phyloP scores from a whole-genome alignment of 2,113 vertebrate genomes.

The Vulpes ferrilata region DNA sequence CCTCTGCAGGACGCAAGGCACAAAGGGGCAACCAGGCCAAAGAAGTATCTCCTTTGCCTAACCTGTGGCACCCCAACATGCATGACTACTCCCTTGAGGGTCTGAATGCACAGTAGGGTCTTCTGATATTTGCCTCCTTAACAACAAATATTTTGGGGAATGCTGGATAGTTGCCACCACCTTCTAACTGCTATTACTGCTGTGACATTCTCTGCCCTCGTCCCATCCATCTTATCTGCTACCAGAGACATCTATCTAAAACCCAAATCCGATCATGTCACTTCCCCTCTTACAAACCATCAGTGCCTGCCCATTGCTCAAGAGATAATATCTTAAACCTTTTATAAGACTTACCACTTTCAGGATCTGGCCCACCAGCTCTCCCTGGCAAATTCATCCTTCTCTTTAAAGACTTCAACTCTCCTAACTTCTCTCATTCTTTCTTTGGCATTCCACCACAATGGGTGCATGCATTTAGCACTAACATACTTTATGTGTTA shows the following conservation, averaged over 20 bases:
- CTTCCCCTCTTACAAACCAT: constrained; percentile 50
- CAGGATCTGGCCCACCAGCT: neutral
- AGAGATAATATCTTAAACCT: constrained; percentile 16
- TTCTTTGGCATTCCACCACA: neutral
- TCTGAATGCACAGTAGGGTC: neutral
- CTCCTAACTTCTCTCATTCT: neutral
- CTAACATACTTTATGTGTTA: neutral
- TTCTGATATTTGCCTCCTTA: neutral
- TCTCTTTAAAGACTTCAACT: neutral
- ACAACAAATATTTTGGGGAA: neutral
- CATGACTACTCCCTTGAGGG: neutral
- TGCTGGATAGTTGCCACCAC: neutral
- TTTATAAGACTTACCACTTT: neutral
- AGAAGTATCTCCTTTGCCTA: neutral
- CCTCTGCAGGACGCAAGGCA: neutral
- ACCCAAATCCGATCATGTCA: constrained; percentile 50
- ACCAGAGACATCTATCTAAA: neutral
- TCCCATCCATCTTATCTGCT: constrained; percentile 28
- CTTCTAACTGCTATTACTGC: neutral
- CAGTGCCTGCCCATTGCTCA: constrained; percentile 1
- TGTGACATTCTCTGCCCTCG: neutral
- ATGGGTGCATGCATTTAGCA: fast-evolving
- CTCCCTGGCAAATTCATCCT: neutral
- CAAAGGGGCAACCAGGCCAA: neutral
- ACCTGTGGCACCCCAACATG: fast-evolving